Conservation (phyloP, 2,113 vertebrate species). For the Chauna torquata region DNA sequence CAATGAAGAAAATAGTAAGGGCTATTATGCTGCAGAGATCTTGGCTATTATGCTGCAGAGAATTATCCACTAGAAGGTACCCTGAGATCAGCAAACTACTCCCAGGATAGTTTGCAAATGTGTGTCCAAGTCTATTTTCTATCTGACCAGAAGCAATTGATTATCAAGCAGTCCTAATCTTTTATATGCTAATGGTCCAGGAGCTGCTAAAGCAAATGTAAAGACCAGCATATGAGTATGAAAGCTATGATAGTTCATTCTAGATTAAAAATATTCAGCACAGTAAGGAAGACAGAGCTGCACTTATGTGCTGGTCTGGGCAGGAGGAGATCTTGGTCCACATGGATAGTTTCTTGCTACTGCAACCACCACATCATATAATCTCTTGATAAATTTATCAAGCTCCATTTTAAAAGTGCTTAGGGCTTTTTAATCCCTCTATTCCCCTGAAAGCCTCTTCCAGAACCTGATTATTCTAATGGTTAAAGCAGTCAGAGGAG, state of each 20-base stretch:
- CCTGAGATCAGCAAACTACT: neutral
- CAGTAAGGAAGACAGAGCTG: neutral
- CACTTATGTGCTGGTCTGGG: neutral
- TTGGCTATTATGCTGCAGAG: neutral
- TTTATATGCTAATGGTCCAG: neutral
- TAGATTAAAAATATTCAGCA: neutral
- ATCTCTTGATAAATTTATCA: neutral
- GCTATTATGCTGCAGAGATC: neutral
- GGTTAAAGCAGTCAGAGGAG: constrained; percentile 13
- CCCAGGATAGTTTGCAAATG: neutral
- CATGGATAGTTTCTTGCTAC: neutral
- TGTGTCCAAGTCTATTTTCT: neutral
- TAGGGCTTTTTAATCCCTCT: neutral
- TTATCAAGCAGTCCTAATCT: neutral
- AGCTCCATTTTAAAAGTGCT: neutral
- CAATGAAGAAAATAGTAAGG: neutral
- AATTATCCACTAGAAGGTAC: neutral
- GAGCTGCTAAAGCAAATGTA: neutral
- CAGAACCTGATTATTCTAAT: constrained; percentile 7
- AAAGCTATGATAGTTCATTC: neutral
- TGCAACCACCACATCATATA: neutral
- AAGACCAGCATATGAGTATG: neutral
- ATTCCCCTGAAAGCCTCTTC: neutral
- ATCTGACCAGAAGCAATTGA: neutral
- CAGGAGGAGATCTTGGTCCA: neutral